Percentiles rank a stretch among this genome's conserved stretches.
phyloP scores from a whole-genome alignment of 2,797 vertebrate genomes.

The Leptoclinus maculatus region DNA sequence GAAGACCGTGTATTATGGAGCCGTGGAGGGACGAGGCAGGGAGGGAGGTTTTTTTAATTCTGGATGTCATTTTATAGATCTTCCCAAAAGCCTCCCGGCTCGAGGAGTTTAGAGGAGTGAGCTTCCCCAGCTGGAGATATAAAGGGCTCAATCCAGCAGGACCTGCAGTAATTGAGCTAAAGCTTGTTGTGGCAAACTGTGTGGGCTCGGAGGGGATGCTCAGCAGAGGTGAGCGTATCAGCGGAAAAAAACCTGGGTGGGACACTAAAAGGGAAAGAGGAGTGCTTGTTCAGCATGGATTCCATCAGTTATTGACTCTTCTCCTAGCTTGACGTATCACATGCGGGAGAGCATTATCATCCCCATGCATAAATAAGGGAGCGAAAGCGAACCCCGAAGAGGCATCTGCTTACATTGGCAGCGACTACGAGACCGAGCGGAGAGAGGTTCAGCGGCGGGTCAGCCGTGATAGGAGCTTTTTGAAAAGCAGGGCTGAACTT shows the following conservation, averaged over 20 bases:
- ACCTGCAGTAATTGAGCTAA: slow-evolving; percentile 67
- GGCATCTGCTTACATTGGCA: slow-evolving; percentile 81
- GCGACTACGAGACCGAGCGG: slow-evolving; percentile 47
- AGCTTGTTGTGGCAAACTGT: slow-evolving; percentile 69
- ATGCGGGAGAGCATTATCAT: slow-evolving; percentile 67
- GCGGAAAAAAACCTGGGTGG: slow-evolving; percentile 65
- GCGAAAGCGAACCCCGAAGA: slow-evolving; percentile 63
- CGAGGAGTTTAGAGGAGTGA: slow-evolving; percentile 65
- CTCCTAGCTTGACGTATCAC: slow-evolving; percentile 63
- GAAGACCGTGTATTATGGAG: slow-evolving; percentile 56
- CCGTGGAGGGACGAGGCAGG: slow-evolving; percentile 9
- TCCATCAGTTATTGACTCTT: slow-evolving; percentile 68
- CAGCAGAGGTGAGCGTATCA: slow-evolving; percentile 62
- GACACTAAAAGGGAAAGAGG: slow-evolving; percentile 44
- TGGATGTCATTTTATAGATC: slow-evolving; percentile 71
- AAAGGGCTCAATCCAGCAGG: slow-evolving; percentile 62
- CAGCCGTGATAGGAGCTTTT: slow-evolving; percentile 61
- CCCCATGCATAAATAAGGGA: slow-evolving; percentile 71
- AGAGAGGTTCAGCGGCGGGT: slow-evolving; percentile 75
- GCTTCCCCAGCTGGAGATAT: slow-evolving; percentile 78
- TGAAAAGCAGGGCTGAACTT: slow-evolving; percentile 49
- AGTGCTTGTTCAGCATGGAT: slow-evolving; percentile 68
- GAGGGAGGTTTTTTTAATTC: slow-evolving; percentile 55
- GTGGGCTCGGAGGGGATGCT: slow-evolving; percentile 68
- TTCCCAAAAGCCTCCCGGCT: slow-evolving; percentile 63